phyloP scores from a whole-genome alignment of 2,113 vertebrate species.

The Penelope pileata region DNA sequence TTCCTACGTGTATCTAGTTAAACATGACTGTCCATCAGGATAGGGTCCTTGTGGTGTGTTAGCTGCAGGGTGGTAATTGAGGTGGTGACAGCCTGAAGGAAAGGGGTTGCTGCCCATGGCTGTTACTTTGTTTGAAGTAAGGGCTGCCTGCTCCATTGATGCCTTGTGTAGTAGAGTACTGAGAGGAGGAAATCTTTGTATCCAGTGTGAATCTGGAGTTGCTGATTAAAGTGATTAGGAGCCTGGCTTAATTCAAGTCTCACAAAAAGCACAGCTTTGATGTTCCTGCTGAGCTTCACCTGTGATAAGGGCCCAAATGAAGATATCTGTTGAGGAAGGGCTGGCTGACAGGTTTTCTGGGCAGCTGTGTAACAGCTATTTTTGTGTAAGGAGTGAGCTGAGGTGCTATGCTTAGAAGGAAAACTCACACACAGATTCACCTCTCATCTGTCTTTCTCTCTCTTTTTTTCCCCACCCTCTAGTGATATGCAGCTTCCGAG shows the following conservation, averaged over 20 bases:
- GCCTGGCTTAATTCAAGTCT: not conserved
- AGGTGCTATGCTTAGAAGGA: conserved; percentile 41
- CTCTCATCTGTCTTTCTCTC: conserved; percentile 45
- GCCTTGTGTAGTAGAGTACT: not conserved
- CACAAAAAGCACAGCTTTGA: not conserved
- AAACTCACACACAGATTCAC: conserved; percentile 49
- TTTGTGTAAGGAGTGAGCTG: conserved; percentile 47
- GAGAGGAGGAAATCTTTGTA: not conserved
- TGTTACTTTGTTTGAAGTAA: not conserved
- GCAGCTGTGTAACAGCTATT: conserved; percentile 51
- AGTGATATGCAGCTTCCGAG: conserved; percentile 98
- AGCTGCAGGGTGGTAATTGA: not conserved
- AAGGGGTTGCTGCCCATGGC: not conserved
- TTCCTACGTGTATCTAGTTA: not conserved
- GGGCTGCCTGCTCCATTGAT: not conserved
- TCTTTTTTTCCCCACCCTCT: conserved; percentile 61
- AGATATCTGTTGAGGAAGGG: not conserved
- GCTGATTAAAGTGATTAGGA: conserved; percentile 10
- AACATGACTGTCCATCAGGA: not conserved
- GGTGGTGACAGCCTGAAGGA: not conserved
- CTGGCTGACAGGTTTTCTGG: conserved; percentile 35
- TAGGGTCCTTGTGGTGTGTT: not conserved
- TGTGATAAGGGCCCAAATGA: not conserved
- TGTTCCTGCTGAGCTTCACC: not conserved
- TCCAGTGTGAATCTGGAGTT: not conserved